Evolutionary conservation across 1,140 invertebrate species (phyloP).

Genomic region (Sminthurides bifidus): DNA sequence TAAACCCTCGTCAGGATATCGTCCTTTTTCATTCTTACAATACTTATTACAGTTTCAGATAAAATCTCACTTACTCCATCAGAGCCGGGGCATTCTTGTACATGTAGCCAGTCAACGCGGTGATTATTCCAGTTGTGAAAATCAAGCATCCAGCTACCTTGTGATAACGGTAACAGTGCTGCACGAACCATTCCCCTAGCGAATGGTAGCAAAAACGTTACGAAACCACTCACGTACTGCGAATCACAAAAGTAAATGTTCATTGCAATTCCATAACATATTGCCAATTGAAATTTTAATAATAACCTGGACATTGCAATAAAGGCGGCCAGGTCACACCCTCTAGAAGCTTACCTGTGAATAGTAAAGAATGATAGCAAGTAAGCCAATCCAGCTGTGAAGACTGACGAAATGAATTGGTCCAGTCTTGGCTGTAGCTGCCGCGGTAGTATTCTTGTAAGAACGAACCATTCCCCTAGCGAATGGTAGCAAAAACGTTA

Average conservation of each 20-base stretch:
- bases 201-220: conserved; percentile 24
- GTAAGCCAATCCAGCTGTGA: conserved; percentile 30
- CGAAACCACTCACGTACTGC: conserved; percentile 26
- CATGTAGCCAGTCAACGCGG: conserved; percentile 22
- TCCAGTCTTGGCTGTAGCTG: conserved; percentile 10
- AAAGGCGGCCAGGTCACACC: too few relatives aligned
- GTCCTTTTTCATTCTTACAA: background rate
- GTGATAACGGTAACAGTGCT: too few relatives aligned
- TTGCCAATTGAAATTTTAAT: background rate
- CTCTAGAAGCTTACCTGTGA: conserved; percentile 19
- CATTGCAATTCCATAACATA: background rate
- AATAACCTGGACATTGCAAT: background rate
- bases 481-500: conserved; percentile 24
- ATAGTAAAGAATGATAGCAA: conserved; percentile 25
- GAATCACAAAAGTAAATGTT: background rate
- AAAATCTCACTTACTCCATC: conserved; percentile 8
- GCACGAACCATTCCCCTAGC: background rate
- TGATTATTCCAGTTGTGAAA: conserved; percentile 12
- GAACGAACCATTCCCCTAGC: background rate
- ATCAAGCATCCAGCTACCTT: conserved; percentile 20
- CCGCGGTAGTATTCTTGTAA: conserved; percentile 2
- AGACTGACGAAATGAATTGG: conserved; percentile 19
- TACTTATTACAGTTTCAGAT: background rate
- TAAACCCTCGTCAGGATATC: background rate
- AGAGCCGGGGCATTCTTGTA: conserved; percentile 23